Evolutionary conservation across 1,140 invertebrate genomes (phyloP), one percentile per base, ranked within the genome.

Genomic region (Gonioctena quinquepunctata): DNA sequence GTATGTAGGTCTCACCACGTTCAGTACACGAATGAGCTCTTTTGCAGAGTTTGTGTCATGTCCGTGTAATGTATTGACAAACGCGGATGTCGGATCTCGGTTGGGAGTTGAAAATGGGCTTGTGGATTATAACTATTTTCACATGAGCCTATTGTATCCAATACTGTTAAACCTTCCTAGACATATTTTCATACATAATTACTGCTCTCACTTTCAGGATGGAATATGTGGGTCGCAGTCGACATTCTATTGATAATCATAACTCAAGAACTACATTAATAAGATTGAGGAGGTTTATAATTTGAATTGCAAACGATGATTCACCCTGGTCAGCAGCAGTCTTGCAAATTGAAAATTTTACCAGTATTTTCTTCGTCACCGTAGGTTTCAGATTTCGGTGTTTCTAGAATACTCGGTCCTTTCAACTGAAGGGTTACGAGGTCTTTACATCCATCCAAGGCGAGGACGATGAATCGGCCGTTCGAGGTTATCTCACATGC

Each of bases 401-500:
- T 80, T 11, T 74, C 73, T 48, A 76, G 79, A 2, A 84, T 79
- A 76, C 62, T 84, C 79, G 87, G 86, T 3, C 89, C 89, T 69
- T 85, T 83, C 5, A 91, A 80, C 33, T 89, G 84, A 3, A 94
- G 83, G 57, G 90, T 90, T 0, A 91, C 82, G 19, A 94, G 84
- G 28, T 88, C 84, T 66, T 86, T 83, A 68, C 85, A 84, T 76
- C 88, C 88, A 72, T 89, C 88, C 28, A 90, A 75, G 7, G 89
- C 93, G 63, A 95, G 82, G 0, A 93, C 88, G 1, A 95, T 86
- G 49, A 89, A 86, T 19, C 88, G 85, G 0, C 94, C 94, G 59
- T 91, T 89, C 28, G 89, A 84, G 5, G 90, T 87, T 16, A 95
- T 86, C 78, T 94, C 91, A 79, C 92, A 93, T 1, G 92, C 91